Evolutionary conservation across 2,113 vertebrate species (phyloP), one percentile per base, ranked within the genome.

Genomic region (Paracanthobrama guichenoti): DNA sequence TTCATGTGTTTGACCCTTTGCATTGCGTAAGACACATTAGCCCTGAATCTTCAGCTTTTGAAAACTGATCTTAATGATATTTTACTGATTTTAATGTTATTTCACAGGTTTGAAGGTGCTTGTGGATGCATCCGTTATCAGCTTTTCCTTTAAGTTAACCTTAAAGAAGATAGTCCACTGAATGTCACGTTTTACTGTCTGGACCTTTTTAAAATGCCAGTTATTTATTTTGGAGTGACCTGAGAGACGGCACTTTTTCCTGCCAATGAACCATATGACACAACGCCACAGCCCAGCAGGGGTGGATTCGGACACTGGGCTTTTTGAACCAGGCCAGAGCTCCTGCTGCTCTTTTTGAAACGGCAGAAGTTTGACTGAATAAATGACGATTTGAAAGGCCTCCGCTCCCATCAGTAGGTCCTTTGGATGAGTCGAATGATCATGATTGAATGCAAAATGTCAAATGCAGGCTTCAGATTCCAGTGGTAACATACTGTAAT

Each of bases 121-220:
- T 88, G 89, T 89, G 87, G 88, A 79, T 18, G 91, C 86, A 67
- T 91, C 92, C 86, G 22, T 85, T 31, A 66, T 89, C 89, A 87
- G 91, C 90, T 88, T 55, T 92, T 89, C 86, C 22, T 85, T 79
- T 79, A 78, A 90, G 91, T 92, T 93, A 93, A 93, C 91, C 92
- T 94, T 93, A 93, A 84, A 91, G 89, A 90, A 90, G 89, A 88
- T 79, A 88, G 91, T 89, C 86, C 88, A 90, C 59, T 93, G 91
- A 94, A 94, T 93, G 92, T 93, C 93, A 94, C 87, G 85, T 89
- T 83, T 89, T 90, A 91, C 87, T 87, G 91, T 86, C 88, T 73
- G 88, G 92, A 92, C 92, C 89, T 94, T 94, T 94, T 85, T 93
- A 93, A 94, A 93, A 92, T 91, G 93, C 92, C 84, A 82, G 69